Base-by-base conservation (phyloP, 2,888 invertebrate genomes). In the Amphipoea lucens region DNA sequence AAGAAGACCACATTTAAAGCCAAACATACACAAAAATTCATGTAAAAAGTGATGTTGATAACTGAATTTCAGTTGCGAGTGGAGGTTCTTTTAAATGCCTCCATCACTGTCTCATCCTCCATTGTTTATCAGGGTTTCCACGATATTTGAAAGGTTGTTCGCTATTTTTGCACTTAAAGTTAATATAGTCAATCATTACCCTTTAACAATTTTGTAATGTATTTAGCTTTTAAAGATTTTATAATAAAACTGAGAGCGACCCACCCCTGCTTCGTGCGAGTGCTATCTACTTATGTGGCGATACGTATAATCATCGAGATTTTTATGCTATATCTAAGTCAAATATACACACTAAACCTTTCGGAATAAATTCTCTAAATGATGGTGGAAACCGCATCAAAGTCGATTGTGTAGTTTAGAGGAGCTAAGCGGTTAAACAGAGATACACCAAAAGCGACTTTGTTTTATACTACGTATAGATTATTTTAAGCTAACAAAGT, bases 31-130 rank as follows among this genome's bases (percentile, higher is more conserved):
- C 29, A 4, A 54, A 76, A n/a, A 57, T 20, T 29, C 1, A 42
- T 17, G 17, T 54, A 40, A 23, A 20, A 70, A 45, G 63, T 23
- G 36, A 42, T 12, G 36, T 45, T 66, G 77, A 66, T 77, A 66
- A 23, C 48, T 57, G 20, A 40, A 57, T 48, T 57, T 54, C 42
- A 65, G 6, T 63, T 20, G 29, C 0, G 4, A 42, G 14, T 29
- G 29, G 5, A 36, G 20, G 5, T 5, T 60, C 5, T n/a, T 40
- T 62, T 20, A 42, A 45, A 72, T 63, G 5, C 29, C 3, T 72
- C 4, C 20, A 20, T 29, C 29, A 29, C 6, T 20, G n/a, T n/a
- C n/a, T n/a, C n/a, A n/a, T n/a, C n/a, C n/a, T n/a, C n/a, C n/a
- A n/a, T n/a, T 20, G 29, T 4, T 48, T 48, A 29, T 48, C 42